Evolutionary conservation across 2,888 invertebrate genomes (phyloP), one percentile per base, ranked within the genome.

Genomic region (Eledone cirrhosa): DNA sequence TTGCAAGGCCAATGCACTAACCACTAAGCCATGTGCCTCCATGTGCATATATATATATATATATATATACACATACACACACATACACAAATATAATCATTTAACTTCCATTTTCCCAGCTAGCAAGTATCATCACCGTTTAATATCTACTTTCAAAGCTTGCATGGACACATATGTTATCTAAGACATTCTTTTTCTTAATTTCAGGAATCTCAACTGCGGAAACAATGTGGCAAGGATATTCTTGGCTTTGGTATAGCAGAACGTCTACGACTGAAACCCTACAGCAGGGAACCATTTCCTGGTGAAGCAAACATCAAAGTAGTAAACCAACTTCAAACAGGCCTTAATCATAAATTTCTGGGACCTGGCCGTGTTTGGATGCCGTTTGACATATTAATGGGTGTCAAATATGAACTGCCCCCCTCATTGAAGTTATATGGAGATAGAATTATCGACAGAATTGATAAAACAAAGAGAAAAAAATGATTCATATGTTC

Each of bases 381-480:
- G 81, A 78, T 86, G 78, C 82, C 83, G 11, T 86, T 82, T 82
- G 84, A 85, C 65, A 80, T 86, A 63, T 81, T 86, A 22, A 78
- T 85, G 78, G 86, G 86, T 24, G 48, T 76, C 24, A 31, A 72
- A 31, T 79, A 67, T 78, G 33, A 67, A 19, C 77, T 69, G 22
- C 69, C 72, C 0, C 67, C 72, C 8, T 47, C 53, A 31, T 13
- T 47, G 41, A 78, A 47, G 24, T n/a, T 72, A 13, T 72, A 72
- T 22, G 72, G 72, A 22, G 72, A 72, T 11, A 29, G 72, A 41
- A 72, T 72, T 22, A 72, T 72, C 24, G 72, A 72, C 31, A 31
- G 72, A 41, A 72, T 72, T 33, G 72, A 72, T 22, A 72, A 72
- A 72, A 41, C 72, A 72, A 72, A 72, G 13, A 22, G 31, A 41